These are phyloP conservation scores for Euphonia xanthogaster DNA, from an alignment of 2,797 vertebrate genomes.

Conservation along the genomic window DNA sequence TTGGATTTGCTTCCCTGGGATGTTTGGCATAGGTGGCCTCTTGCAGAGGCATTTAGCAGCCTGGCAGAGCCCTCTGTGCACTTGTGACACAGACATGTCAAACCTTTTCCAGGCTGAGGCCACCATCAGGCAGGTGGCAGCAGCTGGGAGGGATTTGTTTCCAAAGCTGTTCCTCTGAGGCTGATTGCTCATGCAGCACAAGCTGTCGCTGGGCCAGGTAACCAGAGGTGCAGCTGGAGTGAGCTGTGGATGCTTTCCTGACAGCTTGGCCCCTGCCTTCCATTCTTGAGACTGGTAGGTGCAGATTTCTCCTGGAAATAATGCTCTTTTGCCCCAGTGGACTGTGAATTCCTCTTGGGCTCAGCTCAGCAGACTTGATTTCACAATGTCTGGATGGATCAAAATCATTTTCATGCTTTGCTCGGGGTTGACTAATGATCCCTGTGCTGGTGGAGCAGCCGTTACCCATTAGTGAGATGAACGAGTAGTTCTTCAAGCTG, in stretches of 20 bases:
- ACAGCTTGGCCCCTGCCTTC: background rate
- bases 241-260: background rate
- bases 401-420: background rate
- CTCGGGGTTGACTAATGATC: background rate
- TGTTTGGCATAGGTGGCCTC: fast-evolving
- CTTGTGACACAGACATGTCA: background rate
- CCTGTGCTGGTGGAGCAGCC: background rate
- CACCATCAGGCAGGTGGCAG: background rate
- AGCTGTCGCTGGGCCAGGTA: background rate
- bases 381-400: slow-evolving; percentile 20
- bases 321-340: background rate
- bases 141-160: background rate
- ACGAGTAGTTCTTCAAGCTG: background rate
- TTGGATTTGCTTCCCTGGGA: background rate
- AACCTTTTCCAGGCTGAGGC: background rate
- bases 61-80: background rate
- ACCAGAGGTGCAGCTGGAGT: background rate
- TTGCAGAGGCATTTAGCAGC: background rate
- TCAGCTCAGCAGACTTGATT: slow-evolving; percentile 14
- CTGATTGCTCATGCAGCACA: background rate
- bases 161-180: background rate
- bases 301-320: background rate
- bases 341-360: background rate
- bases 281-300: background rate
- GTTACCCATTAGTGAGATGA: slow-evolving; percentile 14